Evolutionary conservation across 2,113 vertebrate species (phyloP).

Genomic region (Seriola aureovittata): DNA sequence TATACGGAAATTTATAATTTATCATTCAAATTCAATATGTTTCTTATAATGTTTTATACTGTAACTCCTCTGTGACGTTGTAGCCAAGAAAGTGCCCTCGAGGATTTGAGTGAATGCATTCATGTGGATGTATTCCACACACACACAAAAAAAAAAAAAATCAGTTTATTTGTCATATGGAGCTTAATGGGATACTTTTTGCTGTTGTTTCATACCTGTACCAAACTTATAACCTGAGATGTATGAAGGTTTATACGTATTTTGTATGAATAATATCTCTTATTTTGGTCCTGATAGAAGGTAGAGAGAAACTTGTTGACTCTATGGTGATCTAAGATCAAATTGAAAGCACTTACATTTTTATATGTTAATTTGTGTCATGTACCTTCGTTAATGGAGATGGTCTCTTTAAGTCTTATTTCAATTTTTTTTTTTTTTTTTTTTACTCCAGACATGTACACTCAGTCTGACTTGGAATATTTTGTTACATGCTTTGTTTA

Average conservation of each 20-base stretch:
- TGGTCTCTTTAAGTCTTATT: slow-evolving; percentile 33
- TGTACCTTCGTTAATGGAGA: slow-evolving; percentile 19
- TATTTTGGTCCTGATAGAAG: slow-evolving; percentile 69
- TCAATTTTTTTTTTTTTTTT: slow-evolving; percentile 6
- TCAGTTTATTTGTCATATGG: slow-evolving; percentile 55
- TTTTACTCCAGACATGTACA: slow-evolving; percentile 6
- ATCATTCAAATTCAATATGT: slow-evolving; percentile 82
- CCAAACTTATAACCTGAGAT: slow-evolving; percentile 78
- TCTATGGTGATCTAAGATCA: slow-evolving; percentile 72
- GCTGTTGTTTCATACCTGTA: slow-evolving; percentile 74
- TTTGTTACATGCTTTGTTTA: slow-evolving; percentile 24
- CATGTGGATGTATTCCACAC: slow-evolving; percentile 65
- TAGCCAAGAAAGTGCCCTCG: slow-evolving; percentile 81
- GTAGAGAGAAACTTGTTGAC: slow-evolving; percentile 45
- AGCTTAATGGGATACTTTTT: slow-evolving; percentile 58
- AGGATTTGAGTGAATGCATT: slow-evolving; percentile 79
- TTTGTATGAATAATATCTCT: slow-evolving; percentile 74
- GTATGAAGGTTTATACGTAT: slow-evolving; percentile 79
- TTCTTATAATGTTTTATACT: slow-evolving; percentile 83
- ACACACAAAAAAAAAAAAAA: slow-evolving; percentile 42
- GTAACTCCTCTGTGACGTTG: slow-evolving; percentile 72
- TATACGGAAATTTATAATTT: slow-evolving; percentile 84
- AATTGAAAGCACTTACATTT: slow-evolving; percentile 79
- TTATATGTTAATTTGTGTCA: slow-evolving; percentile 54
- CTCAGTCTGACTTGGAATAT: slow-evolving; percentile 14